Evolutionary conservation across 2,113 vertebrate species (phyloP), one percentile per base, ranked within the genome.

Genomic region (Ptilonorhynchus violaceus): DNA sequence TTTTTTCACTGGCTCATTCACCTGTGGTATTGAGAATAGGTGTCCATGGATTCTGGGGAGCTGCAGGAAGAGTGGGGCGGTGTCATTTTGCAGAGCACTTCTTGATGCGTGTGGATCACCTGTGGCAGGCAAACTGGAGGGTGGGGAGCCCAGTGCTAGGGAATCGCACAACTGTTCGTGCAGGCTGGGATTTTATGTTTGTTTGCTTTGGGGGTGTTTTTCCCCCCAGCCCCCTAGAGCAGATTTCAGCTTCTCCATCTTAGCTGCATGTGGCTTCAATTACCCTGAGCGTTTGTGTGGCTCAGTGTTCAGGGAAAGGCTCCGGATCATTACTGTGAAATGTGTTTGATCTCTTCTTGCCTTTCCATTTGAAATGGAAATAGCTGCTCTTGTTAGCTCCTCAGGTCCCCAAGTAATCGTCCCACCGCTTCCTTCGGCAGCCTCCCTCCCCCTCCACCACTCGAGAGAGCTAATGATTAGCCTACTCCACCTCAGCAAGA

Each of bases 311-410:
- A 85, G 79, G 88, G 79, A 94, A 89, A 87, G 53, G 66, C 91
- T 92, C 88, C 8, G 22, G 74, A 90, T 96, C 92, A 85, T 92
- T 97, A 94, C 94, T 88, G 81, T 91, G 92, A 95, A 95, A 97
- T 94, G 92, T 53, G 70, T 97, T 97, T 97, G 96, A 96, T 97
- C 96, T 97, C 73, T 86, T 95, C 88, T 94, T 1, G 50, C 58
- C 50, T 96, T 97, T 94, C 93, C 67, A 95, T 97, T 97, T 97
- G 96, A 97, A 97, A 97, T 95, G 95, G 96, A 98, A 98, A 98
- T 98, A 94, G 75, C 93, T 97, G 94, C 92, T 97, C 96, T 97
- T 93, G 93, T 97, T 96, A 95, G 92, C 95, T 94, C 94, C 85
- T 98, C 95, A 96, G 95, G 64, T 89, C 96, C 92, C 91, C 37